Percentiles rank a stretch among this genome's conserved stretches.
Conservation (phyloP, 2,113 vertebrate species). For the Andinoacara biseriatus region DNA sequence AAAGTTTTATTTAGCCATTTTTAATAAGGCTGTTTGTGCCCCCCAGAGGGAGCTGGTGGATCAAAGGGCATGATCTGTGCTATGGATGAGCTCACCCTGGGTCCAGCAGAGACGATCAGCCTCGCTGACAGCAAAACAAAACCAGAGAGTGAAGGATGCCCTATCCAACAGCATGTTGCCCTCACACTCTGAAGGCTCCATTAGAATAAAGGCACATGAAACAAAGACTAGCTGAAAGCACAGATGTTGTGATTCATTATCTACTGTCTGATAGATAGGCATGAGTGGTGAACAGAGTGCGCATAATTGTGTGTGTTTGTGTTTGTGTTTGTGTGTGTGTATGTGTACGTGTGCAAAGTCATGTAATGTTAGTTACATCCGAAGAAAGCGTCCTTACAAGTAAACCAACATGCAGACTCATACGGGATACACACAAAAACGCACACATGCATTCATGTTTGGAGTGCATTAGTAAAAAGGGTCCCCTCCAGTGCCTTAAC, state of each 20-base stretch:
- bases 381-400: constrained; percentile 43
- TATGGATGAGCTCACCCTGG: constrained; percentile 69
- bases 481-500: constrained; percentile 72
- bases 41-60: constrained; percentile 69
- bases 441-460: constrained; percentile 45
- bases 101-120: constrained; percentile 65
- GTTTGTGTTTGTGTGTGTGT: neutral
- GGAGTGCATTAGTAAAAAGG: constrained; percentile 71
- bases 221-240: constrained; percentile 68
- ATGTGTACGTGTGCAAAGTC: constrained; percentile 6
- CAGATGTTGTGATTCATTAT: constrained; percentile 73
- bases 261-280: constrained; percentile 55
- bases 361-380: constrained; percentile 37
- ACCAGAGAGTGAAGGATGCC: constrained; percentile 70
- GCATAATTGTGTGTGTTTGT: constrained; percentile 10
- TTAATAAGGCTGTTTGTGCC: constrained; percentile 76
- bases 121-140: constrained; percentile 72
- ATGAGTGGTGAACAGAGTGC: constrained; percentile 46
- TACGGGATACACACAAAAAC: constrained; percentile 9
- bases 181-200: constrained; percentile 67
- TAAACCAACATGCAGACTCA: constrained; percentile 25
- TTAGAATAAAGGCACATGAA: constrained; percentile 78
- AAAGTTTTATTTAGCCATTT: constrained; percentile 77
- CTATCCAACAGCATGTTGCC: constrained; percentile 71
- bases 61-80: constrained; percentile 78